Percentiles rank a stretch among this genome's conserved stretches.
Evolutionary conservation across 1,140 invertebrate species (phyloP).

Genomic region (Melipona quadrifasciata): DNA sequence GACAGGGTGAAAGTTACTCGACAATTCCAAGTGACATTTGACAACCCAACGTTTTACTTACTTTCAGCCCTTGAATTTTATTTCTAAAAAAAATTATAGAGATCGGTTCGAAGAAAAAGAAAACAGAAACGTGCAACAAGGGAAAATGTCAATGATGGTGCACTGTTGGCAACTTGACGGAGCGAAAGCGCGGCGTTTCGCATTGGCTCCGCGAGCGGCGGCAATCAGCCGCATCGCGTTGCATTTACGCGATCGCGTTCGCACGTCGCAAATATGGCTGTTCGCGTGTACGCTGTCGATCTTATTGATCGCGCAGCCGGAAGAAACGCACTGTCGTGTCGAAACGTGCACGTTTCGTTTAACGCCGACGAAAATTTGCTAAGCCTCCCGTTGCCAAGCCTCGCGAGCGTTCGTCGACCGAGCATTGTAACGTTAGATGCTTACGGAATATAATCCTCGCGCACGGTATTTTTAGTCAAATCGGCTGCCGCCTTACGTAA

Average conservation of each 20-base stretch:
- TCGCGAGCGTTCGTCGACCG: conserved; percentile 13
- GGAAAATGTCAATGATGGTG: neutral
- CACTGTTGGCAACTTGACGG: neutral
- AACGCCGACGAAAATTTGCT: conserved; percentile 31
- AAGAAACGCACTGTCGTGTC: neutral
- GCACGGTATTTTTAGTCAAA: conserved; percentile 41
- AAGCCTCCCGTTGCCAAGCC: conserved; percentile 8
- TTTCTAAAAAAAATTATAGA: too few relatives aligned
- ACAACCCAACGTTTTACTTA: too few relatives aligned
- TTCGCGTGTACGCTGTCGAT: conserved; percentile 26
- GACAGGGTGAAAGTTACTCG: too few relatives aligned
- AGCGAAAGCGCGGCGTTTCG: neutral
- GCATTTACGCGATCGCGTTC: neutral
- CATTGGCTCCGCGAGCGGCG: neutral
- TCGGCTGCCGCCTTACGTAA: conserved; percentile 24
- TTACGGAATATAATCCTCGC: conserved; percentile 40
- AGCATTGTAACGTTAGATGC: conserved; percentile 40
- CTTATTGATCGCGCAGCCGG: conserved; percentile 28
- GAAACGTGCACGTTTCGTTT: neutral
- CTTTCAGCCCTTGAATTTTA: too few relatives aligned
- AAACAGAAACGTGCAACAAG: neutral
- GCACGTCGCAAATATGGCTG: conserved; percentile 32
- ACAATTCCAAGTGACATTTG: too few relatives aligned
- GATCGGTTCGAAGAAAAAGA: too few relatives aligned
- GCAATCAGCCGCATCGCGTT: neutral